Percentiles rank a stretch among this genome's conserved stretches.
Conservation (phyloP, 2,113 vertebrate genomes). For the Melanotaenia duboulayi region DNA sequence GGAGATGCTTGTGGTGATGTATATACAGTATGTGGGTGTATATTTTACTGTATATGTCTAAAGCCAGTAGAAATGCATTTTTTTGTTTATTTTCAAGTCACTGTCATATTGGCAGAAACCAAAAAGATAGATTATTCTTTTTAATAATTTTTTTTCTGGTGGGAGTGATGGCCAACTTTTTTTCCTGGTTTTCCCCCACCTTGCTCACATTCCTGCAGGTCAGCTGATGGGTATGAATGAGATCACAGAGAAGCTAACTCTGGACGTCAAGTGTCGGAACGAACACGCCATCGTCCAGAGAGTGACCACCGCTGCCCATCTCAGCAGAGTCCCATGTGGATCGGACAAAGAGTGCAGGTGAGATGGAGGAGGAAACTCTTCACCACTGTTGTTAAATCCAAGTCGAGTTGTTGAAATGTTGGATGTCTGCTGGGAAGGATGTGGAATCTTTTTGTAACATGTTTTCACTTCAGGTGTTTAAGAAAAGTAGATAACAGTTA, state of each 20-base stretch:
- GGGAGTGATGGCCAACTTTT: background rate
- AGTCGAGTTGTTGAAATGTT: background rate
- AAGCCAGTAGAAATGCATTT: slow-evolving; percentile 8
- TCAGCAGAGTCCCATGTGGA: slow-evolving; percentile 94
- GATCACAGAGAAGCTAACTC: slow-evolving; percentile 90
- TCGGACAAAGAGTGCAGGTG: slow-evolving; percentile 94
- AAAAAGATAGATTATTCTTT: background rate
- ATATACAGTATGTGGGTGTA: slow-evolving; percentile 29
- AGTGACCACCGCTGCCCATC: slow-evolving; percentile 88
- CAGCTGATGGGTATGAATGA: slow-evolving; percentile 98
- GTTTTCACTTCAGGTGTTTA: too few species aligned
- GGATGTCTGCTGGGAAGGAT: too few species aligned
- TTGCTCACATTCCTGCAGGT: slow-evolving; percentile 78
- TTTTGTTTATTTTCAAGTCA: background rate
- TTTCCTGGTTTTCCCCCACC: slow-evolving; percentile 9
- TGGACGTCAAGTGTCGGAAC: slow-evolving; percentile 84
- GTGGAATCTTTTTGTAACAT: too few species aligned
- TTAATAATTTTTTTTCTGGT: slow-evolving; percentile 10
- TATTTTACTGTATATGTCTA: slow-evolving; percentile 36
- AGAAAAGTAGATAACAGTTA: too few species aligned
- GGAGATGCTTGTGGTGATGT: slow-evolving; percentile 6
- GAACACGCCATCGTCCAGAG: slow-evolving; percentile 92
- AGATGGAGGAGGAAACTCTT: background rate
- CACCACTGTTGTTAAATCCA: background rate
- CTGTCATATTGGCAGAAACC: background rate